A percentile compares a stretch with the other conserved stretches of the same genome.
Evolutionary conservation across 2,113 vertebrate species (phyloP).

Genomic region (Semnopithecus entellus): DNA sequence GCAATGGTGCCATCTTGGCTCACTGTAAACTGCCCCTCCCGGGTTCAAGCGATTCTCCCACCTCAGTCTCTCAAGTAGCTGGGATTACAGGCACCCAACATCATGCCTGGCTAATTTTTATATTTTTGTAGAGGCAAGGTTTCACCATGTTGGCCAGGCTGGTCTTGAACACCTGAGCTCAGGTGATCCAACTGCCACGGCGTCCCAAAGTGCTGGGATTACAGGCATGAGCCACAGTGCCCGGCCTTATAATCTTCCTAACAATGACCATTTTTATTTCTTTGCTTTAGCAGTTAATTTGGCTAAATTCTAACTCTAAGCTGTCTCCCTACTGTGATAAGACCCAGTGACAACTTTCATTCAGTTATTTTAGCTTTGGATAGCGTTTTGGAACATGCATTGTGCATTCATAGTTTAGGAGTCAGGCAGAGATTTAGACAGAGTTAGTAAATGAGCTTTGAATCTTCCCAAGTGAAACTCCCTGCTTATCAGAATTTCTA

Average conservation of each 20-base stretch:
- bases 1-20: too few species aligned
- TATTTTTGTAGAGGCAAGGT: too few species aligned
- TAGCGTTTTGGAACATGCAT: neutral
- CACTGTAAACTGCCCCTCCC: too few species aligned
- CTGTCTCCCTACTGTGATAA: neutral
- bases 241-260: neutral
- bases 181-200: too few species aligned
- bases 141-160: too few species aligned
- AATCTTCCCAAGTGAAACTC: neutral
- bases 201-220: too few species aligned
- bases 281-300: neutral
- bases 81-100: too few species aligned
- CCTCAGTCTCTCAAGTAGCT: too few species aligned
- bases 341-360: neutral
- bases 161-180: too few species aligned
- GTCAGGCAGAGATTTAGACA: neutral
- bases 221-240: too few species aligned
- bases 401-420: neutral
- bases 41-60: too few species aligned
- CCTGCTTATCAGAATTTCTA: neutral
- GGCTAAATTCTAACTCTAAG: neutral
- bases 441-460: neutral
- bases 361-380: neutral
- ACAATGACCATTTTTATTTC: neutral
- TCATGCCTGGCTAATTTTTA: too few species aligned